phyloP scores from a whole-genome alignment of 2,888 invertebrate species.

The Netelia fuscicornis region DNA sequence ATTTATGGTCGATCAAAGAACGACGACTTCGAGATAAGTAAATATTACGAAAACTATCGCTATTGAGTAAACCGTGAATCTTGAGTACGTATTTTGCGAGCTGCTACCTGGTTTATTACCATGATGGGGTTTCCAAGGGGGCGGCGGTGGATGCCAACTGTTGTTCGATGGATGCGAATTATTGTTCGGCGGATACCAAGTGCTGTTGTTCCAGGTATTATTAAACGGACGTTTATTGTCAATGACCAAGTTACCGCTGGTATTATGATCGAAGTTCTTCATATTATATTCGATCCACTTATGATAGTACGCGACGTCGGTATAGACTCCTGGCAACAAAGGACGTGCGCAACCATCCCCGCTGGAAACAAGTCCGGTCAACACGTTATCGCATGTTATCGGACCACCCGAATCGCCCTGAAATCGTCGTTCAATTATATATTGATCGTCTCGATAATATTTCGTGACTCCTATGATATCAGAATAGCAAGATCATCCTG shows the following conservation, averaged over 20 bases:
- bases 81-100: conserved; percentile 5
- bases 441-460: not conserved
- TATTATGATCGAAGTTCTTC: conserved; percentile 30
- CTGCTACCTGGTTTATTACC: not conserved
- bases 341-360: conserved; percentile 80
- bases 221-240: not conserved
- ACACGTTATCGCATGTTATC: conserved; percentile 75
- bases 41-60: conserved; percentile 4
- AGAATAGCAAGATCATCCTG: not conserved
- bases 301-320: conserved; percentile 74
- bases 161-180: not conserved
- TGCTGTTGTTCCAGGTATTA: not conserved
- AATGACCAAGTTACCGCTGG: not conserved
- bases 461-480: not conserved
- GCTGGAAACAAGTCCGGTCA: conserved; percentile 80
- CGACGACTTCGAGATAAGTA: not conserved
- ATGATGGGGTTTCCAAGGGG: not conserved
- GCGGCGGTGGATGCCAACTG: not conserved
- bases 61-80: conserved; percentile 8
- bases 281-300: conserved; percentile 74
- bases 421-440: not conserved
- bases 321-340: conserved; percentile 78
- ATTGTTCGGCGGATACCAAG: no score
- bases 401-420: conserved; percentile 83
- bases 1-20: not conserved